Conservation (phyloP, 92 coral and sea anemone species). For the Nematostella vectensis region DNA sequence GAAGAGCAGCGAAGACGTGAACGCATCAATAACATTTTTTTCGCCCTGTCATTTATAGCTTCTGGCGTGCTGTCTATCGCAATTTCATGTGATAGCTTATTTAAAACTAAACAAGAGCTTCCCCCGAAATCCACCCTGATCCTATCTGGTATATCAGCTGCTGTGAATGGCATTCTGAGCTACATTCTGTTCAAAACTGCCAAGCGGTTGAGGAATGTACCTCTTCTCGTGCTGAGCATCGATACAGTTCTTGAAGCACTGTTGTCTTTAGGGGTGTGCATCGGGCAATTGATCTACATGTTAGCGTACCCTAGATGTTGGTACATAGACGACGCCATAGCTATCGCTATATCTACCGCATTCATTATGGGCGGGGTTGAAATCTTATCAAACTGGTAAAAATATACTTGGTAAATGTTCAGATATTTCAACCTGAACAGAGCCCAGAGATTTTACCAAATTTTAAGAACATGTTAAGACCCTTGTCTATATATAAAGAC, state of each 20-base stretch:
- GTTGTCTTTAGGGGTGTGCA: background rate
- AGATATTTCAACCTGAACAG: no score
- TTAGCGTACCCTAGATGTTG: background rate
- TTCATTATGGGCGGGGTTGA: background rate
- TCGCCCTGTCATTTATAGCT: background rate
- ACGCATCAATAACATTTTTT: background rate
- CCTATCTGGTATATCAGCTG: background rate
- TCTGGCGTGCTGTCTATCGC: background rate
- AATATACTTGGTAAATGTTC: no score
- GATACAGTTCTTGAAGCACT: background rate
- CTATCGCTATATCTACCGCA: background rate
- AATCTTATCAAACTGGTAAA: no score
- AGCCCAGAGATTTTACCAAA: no score
- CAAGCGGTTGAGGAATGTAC: background rate
- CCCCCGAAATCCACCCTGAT: background rate
- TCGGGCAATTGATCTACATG: background rate
- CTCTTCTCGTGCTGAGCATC: background rate
- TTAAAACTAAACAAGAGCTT: background rate
- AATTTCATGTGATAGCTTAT: background rate
- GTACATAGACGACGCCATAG: background rate
- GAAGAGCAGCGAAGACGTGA: background rate
- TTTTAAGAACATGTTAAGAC: no score
- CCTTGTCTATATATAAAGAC: no score
- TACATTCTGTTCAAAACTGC: background rate
- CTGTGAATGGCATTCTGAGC: background rate